phyloP scores from a whole-genome alignment of 2,113 vertebrate species.

The Actenoides lindsayi region DNA sequence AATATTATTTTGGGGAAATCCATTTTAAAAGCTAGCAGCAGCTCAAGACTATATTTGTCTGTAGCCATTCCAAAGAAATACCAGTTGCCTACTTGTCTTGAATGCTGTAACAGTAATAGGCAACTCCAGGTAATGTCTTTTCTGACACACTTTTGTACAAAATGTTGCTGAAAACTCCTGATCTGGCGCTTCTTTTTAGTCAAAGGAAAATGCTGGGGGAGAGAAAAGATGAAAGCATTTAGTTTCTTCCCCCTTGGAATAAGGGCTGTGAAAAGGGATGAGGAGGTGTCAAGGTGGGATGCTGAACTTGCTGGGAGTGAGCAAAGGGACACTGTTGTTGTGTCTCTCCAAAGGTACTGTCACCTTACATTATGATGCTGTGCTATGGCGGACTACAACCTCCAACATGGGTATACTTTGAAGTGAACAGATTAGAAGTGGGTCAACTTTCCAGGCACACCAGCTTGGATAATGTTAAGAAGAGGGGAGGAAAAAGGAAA shows the following conservation, averaged over 20 bases:
- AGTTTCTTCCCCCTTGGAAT: background rate
- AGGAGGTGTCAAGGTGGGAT: background rate
- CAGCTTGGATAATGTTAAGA: background rate
- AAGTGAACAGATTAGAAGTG: background rate
- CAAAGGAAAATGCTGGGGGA: background rate
- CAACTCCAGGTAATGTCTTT: constrained; percentile 37
- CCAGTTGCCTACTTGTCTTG: constrained; percentile 35
- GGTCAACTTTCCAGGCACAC: background rate
- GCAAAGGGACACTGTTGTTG: background rate
- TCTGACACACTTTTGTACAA: background rate
- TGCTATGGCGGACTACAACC: background rate
- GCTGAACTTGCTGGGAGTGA: background rate
- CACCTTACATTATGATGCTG: background rate
- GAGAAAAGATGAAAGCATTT: background rate
- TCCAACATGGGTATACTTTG: background rate
- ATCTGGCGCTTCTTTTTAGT: background rate
- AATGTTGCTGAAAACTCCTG: constrained; percentile 3
- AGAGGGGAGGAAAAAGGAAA: background rate
- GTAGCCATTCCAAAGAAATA: constrained; percentile 24
- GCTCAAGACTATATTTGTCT: constrained; percentile 15
- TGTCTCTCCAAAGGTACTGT: background rate
- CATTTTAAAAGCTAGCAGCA: constrained; percentile 23
- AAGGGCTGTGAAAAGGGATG: background rate
- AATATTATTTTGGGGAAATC: constrained; percentile 42
- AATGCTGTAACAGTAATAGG: constrained; percentile 6